These are phyloP conservation scores for Meandrina meandrites DNA, from an alignment of 92 coral and sea anemone genomes.

Conservation along the genomic window DNA sequence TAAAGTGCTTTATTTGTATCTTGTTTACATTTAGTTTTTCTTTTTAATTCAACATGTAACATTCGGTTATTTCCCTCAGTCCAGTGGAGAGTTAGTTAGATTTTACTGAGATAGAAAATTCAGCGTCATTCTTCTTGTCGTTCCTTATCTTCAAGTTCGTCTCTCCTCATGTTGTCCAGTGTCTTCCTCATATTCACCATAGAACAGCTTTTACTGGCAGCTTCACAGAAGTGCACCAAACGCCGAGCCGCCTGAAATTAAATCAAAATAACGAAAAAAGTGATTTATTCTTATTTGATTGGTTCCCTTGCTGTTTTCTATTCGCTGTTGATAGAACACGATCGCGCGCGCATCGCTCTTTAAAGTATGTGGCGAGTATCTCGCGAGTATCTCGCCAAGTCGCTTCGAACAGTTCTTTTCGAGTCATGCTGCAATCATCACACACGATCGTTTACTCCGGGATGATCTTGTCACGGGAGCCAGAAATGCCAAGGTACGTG, in stretches of 20 bases:
- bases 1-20: neutral
- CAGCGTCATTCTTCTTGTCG: neutral
- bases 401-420: conserved; percentile 50
- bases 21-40: neutral
- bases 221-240: conserved; percentile 21
- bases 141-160: neutral
- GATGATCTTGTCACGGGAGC: conserved; percentile 48
- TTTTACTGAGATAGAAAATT: neutral
- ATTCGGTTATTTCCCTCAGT: neutral
- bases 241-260: conserved; percentile 14
- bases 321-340: no score
- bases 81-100: neutral
- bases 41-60: neutral
- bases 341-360: no score
- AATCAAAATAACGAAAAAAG: neutral
- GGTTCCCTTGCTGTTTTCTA: neutral
- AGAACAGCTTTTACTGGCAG: conserved; percentile 11
- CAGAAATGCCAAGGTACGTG: conserved; percentile 49
- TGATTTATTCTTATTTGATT: no score
- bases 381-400: no score
- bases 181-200: neutral
- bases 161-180: neutral
- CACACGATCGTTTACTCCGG: conserved; percentile 49
- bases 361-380: no score
- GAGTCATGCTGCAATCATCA: conserved; percentile 38